Base-by-base conservation (phyloP, 2,113 vertebrate genomes). In the Sceloporus undulatus region DNA sequence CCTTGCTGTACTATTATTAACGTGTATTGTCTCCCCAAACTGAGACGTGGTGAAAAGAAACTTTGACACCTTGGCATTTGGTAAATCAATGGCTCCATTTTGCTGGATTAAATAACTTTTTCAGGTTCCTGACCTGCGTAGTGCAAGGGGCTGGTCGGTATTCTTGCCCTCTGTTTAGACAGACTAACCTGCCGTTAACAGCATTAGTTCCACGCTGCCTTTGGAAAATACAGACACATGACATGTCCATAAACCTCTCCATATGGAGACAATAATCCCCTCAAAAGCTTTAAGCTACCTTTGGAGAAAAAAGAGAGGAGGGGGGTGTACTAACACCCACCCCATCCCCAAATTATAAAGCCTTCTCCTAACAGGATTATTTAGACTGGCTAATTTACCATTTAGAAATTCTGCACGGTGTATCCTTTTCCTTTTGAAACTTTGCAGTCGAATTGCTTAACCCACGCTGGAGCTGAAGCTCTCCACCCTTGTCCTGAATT, bases 41-140 rank as follows among this genome's bases (percentile, higher is more conserved):
- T 13, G 1, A 13, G 40, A 56, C 4, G 56, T n/a, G 62, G 56
- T 23, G 59, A 81, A 81, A 62, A 62, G 8, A 48, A 25, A 70
- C 38, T 56, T 27, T 90, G 84, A 85, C 88, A 90, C 92, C 86
- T 66, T 23, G 77, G 4, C 81, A 71, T 1, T 62, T 87, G 89
- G 91, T 89, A 91, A 94, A 91, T 94, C 94, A 92, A 87, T 92
- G 93, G 80, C 87, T 95, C 40, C 66, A 54, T 81, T 79, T 85
- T 74, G 90, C 78, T 88, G 79, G 62, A 14, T 89, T 93, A 70
- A 74, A 65, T 42, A 38, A 54, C 48, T 92, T 89, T 91, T 91
- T 94, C 92, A 93, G 91, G 91, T 92, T 91, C 91, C 89, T 85
- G 92, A 86, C 91, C 86, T 52, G 25, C 42, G 87, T 74, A 84